These are phyloP conservation scores for Limnephilus marmoratus DNA, from an alignment of 2,888 invertebrate species.

Conservation along the genomic window DNA sequence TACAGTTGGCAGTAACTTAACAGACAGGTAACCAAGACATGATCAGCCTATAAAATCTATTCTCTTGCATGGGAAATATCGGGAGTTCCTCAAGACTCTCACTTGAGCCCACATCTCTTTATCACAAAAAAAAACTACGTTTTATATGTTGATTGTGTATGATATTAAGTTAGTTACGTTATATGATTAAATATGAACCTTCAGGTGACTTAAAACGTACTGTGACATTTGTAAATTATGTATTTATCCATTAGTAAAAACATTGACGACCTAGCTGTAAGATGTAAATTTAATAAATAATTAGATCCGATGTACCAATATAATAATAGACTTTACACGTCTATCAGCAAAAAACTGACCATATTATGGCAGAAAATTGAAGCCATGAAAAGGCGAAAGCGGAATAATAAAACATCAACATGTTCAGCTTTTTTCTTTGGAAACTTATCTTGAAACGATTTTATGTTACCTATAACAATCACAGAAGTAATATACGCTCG, in stretches of 20 bases:
- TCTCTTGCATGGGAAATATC: neutral
- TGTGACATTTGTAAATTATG: neutral
- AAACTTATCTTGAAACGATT: neutral
- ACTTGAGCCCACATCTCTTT: neutral
- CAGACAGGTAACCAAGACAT: neutral
- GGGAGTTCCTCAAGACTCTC: neutral
- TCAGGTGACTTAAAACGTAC: too few relatives aligned
- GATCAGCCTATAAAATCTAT: neutral
- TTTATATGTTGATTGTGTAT: too few relatives aligned
- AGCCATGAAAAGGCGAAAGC: too few relatives aligned
- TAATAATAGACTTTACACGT: neutral
- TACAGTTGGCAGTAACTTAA: too few relatives aligned
- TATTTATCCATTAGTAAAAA: neutral
- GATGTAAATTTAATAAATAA: neutral
- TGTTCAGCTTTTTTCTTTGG: neutral
- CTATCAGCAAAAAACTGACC: neutral
- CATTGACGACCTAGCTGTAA: neutral
- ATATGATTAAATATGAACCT: too few relatives aligned
- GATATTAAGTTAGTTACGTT: too few relatives aligned
- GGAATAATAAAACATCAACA: too few relatives aligned
- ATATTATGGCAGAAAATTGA: neutral
- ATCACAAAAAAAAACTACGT: neutral
- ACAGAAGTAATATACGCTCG: neutral
- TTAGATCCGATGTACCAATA: too few relatives aligned
- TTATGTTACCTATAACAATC: neutral